A percentile compares a stretch with the other conserved stretches of the same genome.
phyloP scores from a whole-genome alignment of 2,797 vertebrate genomes.

The Galago senegalensis region DNA sequence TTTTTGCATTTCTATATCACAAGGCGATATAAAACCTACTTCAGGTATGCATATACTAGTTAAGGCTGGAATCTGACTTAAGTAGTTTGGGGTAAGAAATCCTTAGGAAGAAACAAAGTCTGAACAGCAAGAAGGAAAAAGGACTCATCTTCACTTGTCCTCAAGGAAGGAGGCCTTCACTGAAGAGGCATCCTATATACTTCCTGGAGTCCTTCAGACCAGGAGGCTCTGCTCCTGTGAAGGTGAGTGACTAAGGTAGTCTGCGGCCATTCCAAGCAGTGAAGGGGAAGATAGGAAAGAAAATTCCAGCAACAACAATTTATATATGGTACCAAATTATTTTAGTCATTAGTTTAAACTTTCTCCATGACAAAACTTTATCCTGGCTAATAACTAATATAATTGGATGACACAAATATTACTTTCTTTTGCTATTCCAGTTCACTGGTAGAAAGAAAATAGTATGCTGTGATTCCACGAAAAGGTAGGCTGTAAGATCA shows the following conservation, averaged over 20 bases:
- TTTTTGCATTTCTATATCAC: not conserved
- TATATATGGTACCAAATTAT: not conserved
- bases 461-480: slow-evolving; percentile 23
- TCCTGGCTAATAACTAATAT: slow-evolving; percentile 31
- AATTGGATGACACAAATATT: slow-evolving; percentile 48
- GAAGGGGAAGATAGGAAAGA: slow-evolving; percentile 22
- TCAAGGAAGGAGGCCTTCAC: slow-evolving; percentile 14
- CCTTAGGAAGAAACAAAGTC: slow-evolving; percentile 24
- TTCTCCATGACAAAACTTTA: slow-evolving; percentile 46
- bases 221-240: not conserved
- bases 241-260: not conserved
- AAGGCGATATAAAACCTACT: not conserved
- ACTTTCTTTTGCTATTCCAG: not conserved
- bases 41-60: slow-evolving; percentile 9
- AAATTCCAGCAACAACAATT: slow-evolving; percentile 48
- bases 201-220: not conserved
- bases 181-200: not conserved
- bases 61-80: not conserved
- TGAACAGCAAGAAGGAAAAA: not conserved
- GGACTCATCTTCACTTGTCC: not conserved
- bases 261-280: not conserved
- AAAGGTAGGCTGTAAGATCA: not conserved
- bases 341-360: slow-evolving; percentile 44
- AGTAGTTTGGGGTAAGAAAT: not conserved
- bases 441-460: slow-evolving; percentile 11